phyloP scores from a whole-genome alignment of 2,113 vertebrate genomes.

The Morone chrysops region DNA sequence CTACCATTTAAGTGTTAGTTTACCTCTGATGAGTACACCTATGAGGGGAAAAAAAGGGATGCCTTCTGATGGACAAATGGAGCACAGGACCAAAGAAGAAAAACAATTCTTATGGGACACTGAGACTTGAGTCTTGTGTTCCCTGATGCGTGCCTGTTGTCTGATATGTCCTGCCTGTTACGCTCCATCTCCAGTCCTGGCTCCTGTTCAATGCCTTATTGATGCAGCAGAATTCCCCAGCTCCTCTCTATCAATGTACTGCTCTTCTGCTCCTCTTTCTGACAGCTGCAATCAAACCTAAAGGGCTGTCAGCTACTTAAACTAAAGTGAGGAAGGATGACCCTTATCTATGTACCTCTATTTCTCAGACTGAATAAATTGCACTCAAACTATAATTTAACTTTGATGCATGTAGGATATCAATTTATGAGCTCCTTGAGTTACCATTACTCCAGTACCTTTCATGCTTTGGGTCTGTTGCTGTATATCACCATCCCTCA shows the following conservation, averaged over 20 bases:
- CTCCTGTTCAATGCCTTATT: slow-evolving; percentile 58
- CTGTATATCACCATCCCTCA: slow-evolving; percentile 46
- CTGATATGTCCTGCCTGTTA: slow-evolving; percentile 38
- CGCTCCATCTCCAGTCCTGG: slow-evolving; percentile 31
- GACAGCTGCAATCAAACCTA: slow-evolving; percentile 66
- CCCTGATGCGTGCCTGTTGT: slow-evolving; percentile 44
- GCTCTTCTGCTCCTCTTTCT: slow-evolving; percentile 40
- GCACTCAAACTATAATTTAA: slow-evolving; percentile 54
- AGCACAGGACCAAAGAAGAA: slow-evolving; percentile 13
- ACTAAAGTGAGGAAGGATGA: slow-evolving; percentile 58
- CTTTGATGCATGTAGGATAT: slow-evolving; percentile 54
- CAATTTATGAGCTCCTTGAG: slow-evolving; percentile 51
- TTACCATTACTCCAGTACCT: slow-evolving; percentile 41
- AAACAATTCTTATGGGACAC: slow-evolving; percentile 7
- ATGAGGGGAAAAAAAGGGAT: slow-evolving; percentile 29
- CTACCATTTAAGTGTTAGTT: slow-evolving; percentile 36
- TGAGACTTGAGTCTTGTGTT: slow-evolving; percentile 32
- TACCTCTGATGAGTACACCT: slow-evolving; percentile 33
- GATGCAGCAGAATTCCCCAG: slow-evolving; percentile 46
- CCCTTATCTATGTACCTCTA: slow-evolving; percentile 28
- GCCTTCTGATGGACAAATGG: slow-evolving; percentile 41
- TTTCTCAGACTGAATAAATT: slow-evolving; percentile 57
- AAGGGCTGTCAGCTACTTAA: slow-evolving; percentile 61
- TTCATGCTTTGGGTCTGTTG: slow-evolving; percentile 16
- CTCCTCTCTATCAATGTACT: slow-evolving; percentile 58